Evolutionary conservation across 2,797 vertebrate species (phyloP).

Genomic region (Schizopygopsis malacanthus): DNA sequence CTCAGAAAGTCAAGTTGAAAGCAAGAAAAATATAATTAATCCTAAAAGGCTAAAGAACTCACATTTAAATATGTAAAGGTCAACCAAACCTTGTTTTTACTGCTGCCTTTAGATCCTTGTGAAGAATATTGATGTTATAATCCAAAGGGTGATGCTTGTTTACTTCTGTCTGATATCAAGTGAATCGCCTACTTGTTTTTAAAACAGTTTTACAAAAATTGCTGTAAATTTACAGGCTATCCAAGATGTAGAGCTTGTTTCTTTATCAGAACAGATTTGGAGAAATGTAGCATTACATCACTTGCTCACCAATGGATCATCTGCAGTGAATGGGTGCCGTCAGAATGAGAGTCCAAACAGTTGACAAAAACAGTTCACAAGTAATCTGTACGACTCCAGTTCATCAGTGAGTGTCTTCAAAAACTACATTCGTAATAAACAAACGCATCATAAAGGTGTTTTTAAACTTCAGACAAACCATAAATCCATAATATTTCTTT

Average conservation of each 20-base stretch:
- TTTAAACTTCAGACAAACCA: not conserved
- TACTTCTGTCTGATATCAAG: not conserved
- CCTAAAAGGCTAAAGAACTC: not conserved
- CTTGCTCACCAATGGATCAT: not conserved
- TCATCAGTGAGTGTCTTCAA: not conserved
- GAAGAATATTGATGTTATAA: not conserved
- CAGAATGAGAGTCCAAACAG: not conserved
- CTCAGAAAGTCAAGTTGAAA: not conserved
- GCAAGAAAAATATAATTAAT: not conserved
- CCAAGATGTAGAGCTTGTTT: not conserved
- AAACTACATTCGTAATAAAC: not conserved
- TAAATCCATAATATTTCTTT: not conserved
- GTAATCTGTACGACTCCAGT: not conserved
- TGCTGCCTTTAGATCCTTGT: not conserved
- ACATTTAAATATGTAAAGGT: not conserved
- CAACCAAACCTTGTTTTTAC: not conserved
- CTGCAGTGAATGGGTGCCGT: not conserved
- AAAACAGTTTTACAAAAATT: no score
- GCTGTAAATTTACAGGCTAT: not conserved
- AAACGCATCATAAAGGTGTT: not conserved
- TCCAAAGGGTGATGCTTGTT: not conserved
- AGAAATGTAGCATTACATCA: not conserved
- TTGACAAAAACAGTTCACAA: not conserved
- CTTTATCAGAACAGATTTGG: not conserved
- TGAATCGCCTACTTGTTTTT: not conserved